Evolutionary conservation across 1,140 invertebrate genomes (phyloP), one percentile per base, ranked within the genome.

Genomic region (Palaemon carinicauda): DNA sequence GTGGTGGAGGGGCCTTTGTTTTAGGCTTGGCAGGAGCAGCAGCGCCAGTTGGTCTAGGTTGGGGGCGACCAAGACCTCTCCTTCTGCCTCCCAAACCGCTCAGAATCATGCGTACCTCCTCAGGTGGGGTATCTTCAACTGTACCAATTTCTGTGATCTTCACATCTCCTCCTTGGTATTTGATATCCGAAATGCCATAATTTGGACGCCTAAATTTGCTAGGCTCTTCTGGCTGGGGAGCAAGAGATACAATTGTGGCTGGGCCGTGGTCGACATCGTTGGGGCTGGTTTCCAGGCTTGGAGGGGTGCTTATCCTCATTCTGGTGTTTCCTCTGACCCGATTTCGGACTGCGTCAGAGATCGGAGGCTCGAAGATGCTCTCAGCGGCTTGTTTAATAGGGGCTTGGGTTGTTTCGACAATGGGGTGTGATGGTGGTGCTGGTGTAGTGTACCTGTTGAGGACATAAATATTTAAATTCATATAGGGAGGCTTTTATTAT

Each of bases 81-180:
- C 84, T 80, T 17, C 84, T 77, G 31, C 84, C 56, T 19, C 84
- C 84, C 65, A 86, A 31, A 7, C 84, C 84, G 19, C 65, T 53
- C 24, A 86, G 41, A n/a, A 86, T 86, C 19, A 17, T 24, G 3
- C n/a, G 77, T 19, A 86, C 77, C 41, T 86, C 84, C 17, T 80
- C 52, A 3, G 24, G 51, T 14, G 84, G 77, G 27, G 84, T 74
- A 29, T 86, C 84, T 24, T 86, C 84, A n/a, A 86, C 10, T 15
- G 84, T 86, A 10, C 84, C 84, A 21, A 86, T 41, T 33, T 86
- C 84, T 15, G 77, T 86, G 19, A 86, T 74, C 14, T 80, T 51
- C 10, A 86, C 84, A 0, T 79, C 77, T 33, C 77, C 84, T 15
- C 84, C 84, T 10, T 31, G 33, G 27, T 80, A 80, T 27, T n/a